Conservation (phyloP, 2,888 invertebrate genomes). For the Orthonychiurus folsomi region DNA sequence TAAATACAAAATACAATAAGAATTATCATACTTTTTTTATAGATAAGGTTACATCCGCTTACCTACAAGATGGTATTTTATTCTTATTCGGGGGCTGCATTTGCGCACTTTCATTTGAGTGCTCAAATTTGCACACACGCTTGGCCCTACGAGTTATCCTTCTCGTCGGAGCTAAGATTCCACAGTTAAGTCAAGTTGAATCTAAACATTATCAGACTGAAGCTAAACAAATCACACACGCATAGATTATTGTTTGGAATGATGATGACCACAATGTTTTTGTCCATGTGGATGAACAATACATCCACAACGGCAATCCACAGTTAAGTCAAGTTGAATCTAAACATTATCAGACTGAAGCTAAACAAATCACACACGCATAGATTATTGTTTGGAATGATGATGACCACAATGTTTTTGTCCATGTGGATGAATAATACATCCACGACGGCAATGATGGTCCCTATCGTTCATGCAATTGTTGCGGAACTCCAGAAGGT, state of each 20-base stretch:
- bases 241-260: slow-evolving; percentile 71
- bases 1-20: too few species aligned
- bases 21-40: too few species aligned
- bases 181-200: slow-evolving; percentile 27
- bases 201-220: too few species aligned
- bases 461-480: slow-evolving; percentile 35
- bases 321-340: too few species aligned
- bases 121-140: slow-evolving; percentile 48
- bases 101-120: slow-evolving; percentile 49
- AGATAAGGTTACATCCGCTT: slow-evolving; percentile 34
- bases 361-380: too few species aligned
- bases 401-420: slow-evolving; percentile 77
- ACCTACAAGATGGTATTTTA: slow-evolving; percentile 34
- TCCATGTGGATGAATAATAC: slow-evolving; percentile 95
- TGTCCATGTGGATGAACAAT: slow-evolving; percentile 70
- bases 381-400: slow-evolving; percentile 72
- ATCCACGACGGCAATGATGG: slow-evolving; percentile 36
- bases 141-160: slow-evolving; percentile 47
- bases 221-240: too few species aligned
- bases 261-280: slow-evolving; percentile 58
- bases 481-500: slow-evolving; percentile 29
- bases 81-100: slow-evolving; percentile 46
- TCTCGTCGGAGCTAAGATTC: slow-evolving; percentile 34
- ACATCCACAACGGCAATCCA: too few species aligned
- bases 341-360: too few species aligned